phyloP scores from a whole-genome alignment of 2,888 invertebrate genomes.

The Orthosia gothica region DNA sequence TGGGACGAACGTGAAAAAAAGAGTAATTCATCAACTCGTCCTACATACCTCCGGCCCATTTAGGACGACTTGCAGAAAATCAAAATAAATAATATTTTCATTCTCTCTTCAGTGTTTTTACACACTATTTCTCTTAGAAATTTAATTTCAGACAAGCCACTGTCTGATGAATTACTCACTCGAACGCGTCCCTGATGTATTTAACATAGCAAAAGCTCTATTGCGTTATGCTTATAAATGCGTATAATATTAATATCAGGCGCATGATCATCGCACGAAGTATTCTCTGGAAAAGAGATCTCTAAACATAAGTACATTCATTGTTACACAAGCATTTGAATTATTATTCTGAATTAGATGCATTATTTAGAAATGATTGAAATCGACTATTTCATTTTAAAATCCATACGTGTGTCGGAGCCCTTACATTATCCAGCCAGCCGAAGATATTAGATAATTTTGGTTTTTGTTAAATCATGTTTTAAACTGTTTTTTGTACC shows the following conservation, averaged over 20 bases:
- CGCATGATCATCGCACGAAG: not conserved
- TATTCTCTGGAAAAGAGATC: not conserved
- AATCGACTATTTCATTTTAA: too few species aligned
- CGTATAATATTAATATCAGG: constrained; percentile 2
- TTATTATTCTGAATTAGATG: too few species aligned
- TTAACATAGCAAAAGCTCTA: not conserved
- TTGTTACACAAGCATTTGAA: not conserved
- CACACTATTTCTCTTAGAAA: too few species aligned
- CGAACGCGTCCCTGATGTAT: not conserved
- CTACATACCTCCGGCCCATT: too few species aligned
- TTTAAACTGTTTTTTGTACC: not conserved
- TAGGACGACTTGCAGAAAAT: too few species aligned
- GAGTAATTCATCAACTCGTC: too few species aligned
- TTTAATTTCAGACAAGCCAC: too few species aligned
- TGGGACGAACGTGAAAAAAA: too few species aligned
- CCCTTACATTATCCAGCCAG: not conserved
- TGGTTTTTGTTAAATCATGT: not conserved
- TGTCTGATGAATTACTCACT: not conserved
- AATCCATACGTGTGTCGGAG: too few species aligned
- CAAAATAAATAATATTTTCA: too few species aligned
- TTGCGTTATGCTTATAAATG: not conserved
- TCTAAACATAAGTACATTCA: not conserved
- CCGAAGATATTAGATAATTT: not conserved
- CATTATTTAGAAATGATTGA: not conserved
- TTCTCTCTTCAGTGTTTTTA: too few species aligned